These are phyloP conservation scores for Choreutis nemorana DNA, from an alignment of 2,888 invertebrate species.

Conservation along the genomic window DNA sequence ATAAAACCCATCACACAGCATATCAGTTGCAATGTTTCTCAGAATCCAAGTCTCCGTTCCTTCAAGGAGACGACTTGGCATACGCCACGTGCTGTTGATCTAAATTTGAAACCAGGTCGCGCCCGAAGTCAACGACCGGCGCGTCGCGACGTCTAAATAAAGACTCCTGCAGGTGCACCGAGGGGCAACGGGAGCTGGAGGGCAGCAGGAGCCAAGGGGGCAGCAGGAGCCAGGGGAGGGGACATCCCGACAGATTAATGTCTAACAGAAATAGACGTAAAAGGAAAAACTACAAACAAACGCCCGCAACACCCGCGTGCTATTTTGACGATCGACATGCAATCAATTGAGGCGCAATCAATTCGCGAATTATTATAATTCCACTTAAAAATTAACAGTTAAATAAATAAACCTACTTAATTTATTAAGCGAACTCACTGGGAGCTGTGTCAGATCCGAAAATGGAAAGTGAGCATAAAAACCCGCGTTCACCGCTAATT, in stretches of 20 bases:
- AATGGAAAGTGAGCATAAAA: no score
- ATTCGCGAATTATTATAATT: constrained; percentile 2
- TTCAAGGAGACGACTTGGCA: constrained; percentile 23
- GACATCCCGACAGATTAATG: constrained; percentile 8
- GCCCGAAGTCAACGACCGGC: constrained; percentile 46
- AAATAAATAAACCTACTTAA: no score
- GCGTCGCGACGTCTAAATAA: constrained; percentile 53
- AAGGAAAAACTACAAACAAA: constrained; percentile 6
- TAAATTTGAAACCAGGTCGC: constrained; percentile 64
- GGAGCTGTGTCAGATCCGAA: no score
- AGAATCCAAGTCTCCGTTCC: no score
- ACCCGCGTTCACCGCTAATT: constrained; percentile 9
- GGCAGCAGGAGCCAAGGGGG: no score
- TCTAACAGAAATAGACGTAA: constrained; percentile 8
- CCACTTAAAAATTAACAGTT: background rate
- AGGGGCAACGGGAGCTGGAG: constrained; percentile 6
- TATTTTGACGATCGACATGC: constrained; percentile 9
- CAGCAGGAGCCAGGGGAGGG: background rate
- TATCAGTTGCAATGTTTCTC: no score
- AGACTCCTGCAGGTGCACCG: constrained; percentile 48
- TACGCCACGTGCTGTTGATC: constrained; percentile 27
- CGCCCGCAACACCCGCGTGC: constrained; percentile 5
- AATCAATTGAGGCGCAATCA: constrained; percentile 5
- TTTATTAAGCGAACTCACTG: no score
- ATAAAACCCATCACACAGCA: no score